These are phyloP conservation scores for Pteronura brasiliensis DNA, from an alignment of 2,113 vertebrate genomes.

Conservation along the genomic window DNA sequence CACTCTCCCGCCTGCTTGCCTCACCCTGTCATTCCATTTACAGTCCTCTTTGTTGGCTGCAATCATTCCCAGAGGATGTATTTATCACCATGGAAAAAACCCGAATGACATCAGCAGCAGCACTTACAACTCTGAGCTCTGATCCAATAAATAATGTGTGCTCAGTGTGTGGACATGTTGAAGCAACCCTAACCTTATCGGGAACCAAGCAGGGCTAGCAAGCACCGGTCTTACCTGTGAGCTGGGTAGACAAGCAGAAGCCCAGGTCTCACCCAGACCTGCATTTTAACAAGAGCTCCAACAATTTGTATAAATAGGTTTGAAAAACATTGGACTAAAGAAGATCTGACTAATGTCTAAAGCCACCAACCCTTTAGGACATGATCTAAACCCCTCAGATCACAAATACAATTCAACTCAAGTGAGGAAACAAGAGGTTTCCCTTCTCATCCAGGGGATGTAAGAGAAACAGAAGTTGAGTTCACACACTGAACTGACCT, in stretches of 20 bases:
- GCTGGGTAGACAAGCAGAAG: not conserved
- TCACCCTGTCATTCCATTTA: slow-evolving; percentile 64
- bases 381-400: not conserved
- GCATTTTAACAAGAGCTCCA: not conserved
- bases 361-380: not conserved
- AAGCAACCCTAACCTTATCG: not conserved
- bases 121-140: slow-evolving; percentile 47
- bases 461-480: not conserved
- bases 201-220: not conserved
- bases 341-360: not conserved
- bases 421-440: not conserved
- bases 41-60: slow-evolving; percentile 56
- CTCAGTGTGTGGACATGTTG: not conserved
- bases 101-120: slow-evolving; percentile 66
- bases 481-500: not conserved
- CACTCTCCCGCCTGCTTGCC: not conserved
- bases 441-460: not conserved
- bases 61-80: slow-evolving; percentile 57
- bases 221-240: not conserved
- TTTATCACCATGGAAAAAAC: slow-evolving; percentile 64
- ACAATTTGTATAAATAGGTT: not conserved
- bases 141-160: slow-evolving; percentile 70
- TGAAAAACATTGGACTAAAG: not conserved
- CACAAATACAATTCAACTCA: not conserved
- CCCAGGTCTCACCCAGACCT: not conserved